Evolutionary conservation across 2,888 invertebrate species (phyloP).

Genomic region (Caenorhabditis sp.): DNA sequence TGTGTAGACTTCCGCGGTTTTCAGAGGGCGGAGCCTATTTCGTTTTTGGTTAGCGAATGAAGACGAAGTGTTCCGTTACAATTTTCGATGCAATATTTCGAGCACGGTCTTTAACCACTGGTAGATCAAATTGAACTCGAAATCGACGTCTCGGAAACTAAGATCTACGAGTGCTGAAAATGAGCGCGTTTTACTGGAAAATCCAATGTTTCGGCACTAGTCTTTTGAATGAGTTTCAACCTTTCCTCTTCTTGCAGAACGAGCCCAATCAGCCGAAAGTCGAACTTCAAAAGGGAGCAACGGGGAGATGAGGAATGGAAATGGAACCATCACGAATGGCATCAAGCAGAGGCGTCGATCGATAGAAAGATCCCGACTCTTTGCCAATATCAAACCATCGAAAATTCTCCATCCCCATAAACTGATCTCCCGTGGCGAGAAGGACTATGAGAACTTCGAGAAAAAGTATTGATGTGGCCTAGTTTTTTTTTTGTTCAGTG

Average conservation of each 20-base stretch:
- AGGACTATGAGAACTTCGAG: not conserved
- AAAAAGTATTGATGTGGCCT: slow-evolving; percentile 3
- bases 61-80: too few species aligned
- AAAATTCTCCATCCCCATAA: slow-evolving; percentile 68
- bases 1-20: too few species aligned
- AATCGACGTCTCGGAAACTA: too few species aligned
- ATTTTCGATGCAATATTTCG: too few species aligned
- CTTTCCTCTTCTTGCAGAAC: slow-evolving; percentile 64
- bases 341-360: slow-evolving; percentile 75
- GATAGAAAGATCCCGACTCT: slow-evolving; percentile 71
- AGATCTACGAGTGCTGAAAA: too few species aligned
- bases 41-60: too few species aligned
- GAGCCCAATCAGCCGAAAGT: slow-evolving; percentile 78
- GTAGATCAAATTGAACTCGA: too few species aligned
- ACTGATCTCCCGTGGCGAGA: slow-evolving; percentile 60
- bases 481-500: not conserved
- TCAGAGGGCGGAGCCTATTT: too few species aligned
- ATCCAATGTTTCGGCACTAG: too few species aligned
- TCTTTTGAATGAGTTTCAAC: too few species aligned
- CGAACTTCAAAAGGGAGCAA: slow-evolving; percentile 66
- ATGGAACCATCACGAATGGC: slow-evolving; percentile 26
- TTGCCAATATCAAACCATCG: slow-evolving; percentile 71
- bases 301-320: slow-evolving; percentile 38
- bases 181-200: too few species aligned
- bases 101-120: too few species aligned